Percentiles rank a stretch among this genome's conserved stretches.
phyloP scores from a whole-genome alignment of 1,140 invertebrate genomes.

The Chelonus insularis region DNA sequence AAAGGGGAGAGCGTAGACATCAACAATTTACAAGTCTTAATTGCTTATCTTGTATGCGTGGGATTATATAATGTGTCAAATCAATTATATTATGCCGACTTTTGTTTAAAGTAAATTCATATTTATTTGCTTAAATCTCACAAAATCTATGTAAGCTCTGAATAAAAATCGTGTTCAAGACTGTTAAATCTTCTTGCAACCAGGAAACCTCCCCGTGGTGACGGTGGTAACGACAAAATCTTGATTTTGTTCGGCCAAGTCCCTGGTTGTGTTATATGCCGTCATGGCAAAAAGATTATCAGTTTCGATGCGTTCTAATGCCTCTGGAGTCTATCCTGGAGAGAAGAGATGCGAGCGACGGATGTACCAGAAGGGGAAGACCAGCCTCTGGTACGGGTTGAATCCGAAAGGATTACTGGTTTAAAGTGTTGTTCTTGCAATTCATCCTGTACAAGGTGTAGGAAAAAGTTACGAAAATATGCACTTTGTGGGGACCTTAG shows the following conservation, averaged over 20 bases:
- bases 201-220: slow-evolving; percentile 19
- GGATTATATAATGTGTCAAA: too few species aligned
- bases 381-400: background rate
- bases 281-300: slow-evolving; percentile 1
- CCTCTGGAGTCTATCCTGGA: background rate
- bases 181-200: slow-evolving; percentile 15
- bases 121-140: too few species aligned
- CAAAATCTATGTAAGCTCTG: too few species aligned
- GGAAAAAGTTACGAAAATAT: background rate
- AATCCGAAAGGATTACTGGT: background rate
- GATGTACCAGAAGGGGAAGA: background rate
- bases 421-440: background rate
- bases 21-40: too few species aligned
- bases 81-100: too few species aligned
- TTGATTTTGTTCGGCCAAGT: background rate
- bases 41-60: too few species aligned
- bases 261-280: background rate
- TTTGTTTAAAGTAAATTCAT: too few species aligned
- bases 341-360: background rate
- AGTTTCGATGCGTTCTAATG: background rate
- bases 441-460: too few species aligned
- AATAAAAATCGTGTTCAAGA: too few species aligned
- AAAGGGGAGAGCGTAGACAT: too few species aligned
- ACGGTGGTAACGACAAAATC: slow-evolving; percentile 8
- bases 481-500: too few species aligned